These are phyloP conservation scores for Podabrus alpinus DNA, from an alignment of 2,888 invertebrate species.

Conservation along the genomic window DNA sequence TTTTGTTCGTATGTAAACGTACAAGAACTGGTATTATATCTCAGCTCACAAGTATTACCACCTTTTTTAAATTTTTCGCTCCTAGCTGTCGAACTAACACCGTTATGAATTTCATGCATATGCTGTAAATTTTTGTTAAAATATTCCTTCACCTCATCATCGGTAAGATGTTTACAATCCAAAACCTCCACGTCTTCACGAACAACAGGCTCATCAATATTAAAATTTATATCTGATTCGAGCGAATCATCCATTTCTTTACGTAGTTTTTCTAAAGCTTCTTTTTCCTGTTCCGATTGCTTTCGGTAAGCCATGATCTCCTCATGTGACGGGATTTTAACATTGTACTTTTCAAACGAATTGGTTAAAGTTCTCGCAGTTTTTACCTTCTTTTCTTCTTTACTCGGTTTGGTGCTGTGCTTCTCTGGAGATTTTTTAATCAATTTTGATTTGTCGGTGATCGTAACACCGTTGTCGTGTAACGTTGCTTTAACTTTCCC, in stretches of 20 bases:
- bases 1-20: conserved; percentile 46
- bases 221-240: conserved; percentile 6
- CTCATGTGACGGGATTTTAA: background rate
- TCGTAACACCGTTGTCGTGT: background rate
- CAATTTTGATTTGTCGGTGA: background rate
- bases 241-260: conserved; percentile 11
- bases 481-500: background rate
- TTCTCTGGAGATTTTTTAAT: background rate
- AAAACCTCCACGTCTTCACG: background rate
- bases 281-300: background rate
- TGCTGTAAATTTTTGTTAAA: conserved; percentile 29
- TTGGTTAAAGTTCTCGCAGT: background rate
- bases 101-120: conserved; percentile 27
- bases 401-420: background rate
- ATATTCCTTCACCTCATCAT: conserved; percentile 16
- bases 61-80: conserved; percentile 28
- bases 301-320: background rate
- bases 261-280: background rate
- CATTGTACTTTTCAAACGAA: background rate
- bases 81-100: conserved; percentile 15
- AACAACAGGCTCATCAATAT: background rate
- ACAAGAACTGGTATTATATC: conserved; percentile 42
- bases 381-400: too few species aligned
- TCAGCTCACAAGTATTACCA: conserved; percentile 34
- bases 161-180: conserved; percentile 31